A percentile compares a stretch with the other conserved stretches of the same genome.
Conservation (phyloP, 1,140 invertebrate genomes). For the Macrobrachium nipponense region DNA sequence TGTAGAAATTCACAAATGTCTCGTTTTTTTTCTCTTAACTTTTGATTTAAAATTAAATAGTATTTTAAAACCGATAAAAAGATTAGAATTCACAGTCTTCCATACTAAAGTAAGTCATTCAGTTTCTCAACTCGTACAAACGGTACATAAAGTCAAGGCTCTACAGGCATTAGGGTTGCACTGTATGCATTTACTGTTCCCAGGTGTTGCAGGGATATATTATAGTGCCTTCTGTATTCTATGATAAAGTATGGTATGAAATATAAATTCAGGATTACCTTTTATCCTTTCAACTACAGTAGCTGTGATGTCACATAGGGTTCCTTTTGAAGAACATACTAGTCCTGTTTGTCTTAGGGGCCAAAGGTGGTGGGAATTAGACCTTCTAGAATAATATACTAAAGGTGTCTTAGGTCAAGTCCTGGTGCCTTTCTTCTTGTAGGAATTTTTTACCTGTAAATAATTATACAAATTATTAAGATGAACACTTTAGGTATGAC, state of each 20-base stretch:
- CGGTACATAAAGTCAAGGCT: too few relatives aligned
- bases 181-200: not conserved
- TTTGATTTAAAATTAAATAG: not conserved
- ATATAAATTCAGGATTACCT: not conserved
- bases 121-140: not conserved
- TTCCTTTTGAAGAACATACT: slow-evolving; percentile 44
- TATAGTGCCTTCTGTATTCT: slow-evolving; percentile 22
- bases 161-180: not conserved
- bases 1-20: slow-evolving; percentile 54
- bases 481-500: not conserved
- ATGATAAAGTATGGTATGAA: not conserved
- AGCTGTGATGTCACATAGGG: slow-evolving; percentile 52
- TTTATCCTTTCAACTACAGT: not conserved
- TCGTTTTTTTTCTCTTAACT: too few relatives aligned
- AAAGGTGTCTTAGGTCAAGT: not conserved
- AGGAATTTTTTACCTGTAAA: not conserved
- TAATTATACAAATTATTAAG: not conserved
- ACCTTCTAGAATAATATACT: slow-evolving; percentile 10
- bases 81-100: not conserved
- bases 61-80: too few relatives aligned
- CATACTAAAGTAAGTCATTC: not conserved
- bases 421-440: too few relatives aligned
- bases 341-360: slow-evolving; percentile 38
- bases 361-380: slow-evolving; percentile 22
- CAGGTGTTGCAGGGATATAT: slow-evolving; percentile 6